Evolutionary conservation across 2,113 vertebrate genomes (phyloP).

Genomic region (Setophaga coronata): DNA sequence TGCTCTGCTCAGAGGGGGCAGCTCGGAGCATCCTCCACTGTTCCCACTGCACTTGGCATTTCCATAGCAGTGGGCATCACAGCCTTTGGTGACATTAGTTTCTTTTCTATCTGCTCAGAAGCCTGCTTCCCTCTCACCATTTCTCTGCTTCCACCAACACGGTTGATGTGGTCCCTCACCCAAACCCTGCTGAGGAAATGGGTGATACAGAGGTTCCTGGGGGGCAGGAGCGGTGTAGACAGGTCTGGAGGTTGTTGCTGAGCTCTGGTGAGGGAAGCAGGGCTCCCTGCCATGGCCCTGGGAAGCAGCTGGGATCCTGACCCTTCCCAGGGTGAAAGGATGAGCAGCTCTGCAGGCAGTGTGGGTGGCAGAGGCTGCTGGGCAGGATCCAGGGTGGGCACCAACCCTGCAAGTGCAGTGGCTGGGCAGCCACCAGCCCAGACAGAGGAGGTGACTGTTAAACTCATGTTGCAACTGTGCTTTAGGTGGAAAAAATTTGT

Average conservation of each 20-base stretch:
- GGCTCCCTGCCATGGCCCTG: background rate
- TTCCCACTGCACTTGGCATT: background rate
- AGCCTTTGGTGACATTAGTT: background rate
- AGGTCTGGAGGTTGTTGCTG: background rate
- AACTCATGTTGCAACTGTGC: background rate
- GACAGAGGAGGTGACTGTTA: background rate
- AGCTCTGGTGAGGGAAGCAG: background rate
- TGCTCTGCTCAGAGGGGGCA: background rate
- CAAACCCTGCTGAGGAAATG: background rate
- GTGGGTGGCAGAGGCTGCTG: background rate
- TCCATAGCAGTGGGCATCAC: background rate
- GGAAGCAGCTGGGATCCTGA: background rate
- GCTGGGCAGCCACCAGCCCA: background rate
- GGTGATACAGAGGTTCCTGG: background rate
- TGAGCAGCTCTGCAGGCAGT: background rate
- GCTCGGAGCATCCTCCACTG: accelerated
- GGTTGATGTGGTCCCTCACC: background rate
- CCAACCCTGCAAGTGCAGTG: background rate
- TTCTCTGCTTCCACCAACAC: background rate
- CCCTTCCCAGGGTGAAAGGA: background rate
- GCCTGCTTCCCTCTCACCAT: background rate
- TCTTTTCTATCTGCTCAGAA: background rate
- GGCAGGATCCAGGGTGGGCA: background rate
- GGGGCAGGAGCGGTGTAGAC: background rate
- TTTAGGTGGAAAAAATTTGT: constrained; percentile 33